Conservation (phyloP, 2,113 vertebrate genomes). For the Anser brachyrhynchus region DNA sequence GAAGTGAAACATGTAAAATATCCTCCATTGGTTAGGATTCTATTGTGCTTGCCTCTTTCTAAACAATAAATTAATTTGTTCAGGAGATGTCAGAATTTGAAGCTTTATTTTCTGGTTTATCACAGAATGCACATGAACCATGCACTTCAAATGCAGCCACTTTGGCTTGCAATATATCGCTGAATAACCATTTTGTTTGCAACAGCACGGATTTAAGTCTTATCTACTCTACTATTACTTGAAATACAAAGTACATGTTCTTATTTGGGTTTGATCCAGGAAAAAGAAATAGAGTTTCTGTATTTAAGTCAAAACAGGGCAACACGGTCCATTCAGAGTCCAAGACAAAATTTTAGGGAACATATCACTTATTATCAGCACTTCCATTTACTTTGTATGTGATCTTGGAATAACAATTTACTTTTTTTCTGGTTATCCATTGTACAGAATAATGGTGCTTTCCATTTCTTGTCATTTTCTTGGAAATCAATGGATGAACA, state of each 20-base stretch:
- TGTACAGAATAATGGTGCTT: background rate
- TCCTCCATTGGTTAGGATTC: background rate
- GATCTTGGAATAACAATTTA: background rate
- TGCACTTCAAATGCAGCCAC: background rate
- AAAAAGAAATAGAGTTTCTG: background rate
- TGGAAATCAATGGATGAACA: background rate
- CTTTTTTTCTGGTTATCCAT: background rate
- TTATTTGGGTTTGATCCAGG: background rate
- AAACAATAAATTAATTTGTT: background rate
- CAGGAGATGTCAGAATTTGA: background rate
- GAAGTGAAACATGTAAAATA: background rate
- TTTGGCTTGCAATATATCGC: background rate
- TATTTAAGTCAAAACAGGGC: background rate
- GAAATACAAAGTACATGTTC: background rate
- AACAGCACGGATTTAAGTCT: background rate
- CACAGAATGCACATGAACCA: background rate
- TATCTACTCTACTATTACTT: background rate
- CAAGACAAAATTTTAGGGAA: background rate
- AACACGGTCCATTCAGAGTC: background rate
- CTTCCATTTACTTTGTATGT: background rate
- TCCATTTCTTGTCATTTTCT: background rate
- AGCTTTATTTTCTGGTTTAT: background rate
- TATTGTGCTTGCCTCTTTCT: background rate
- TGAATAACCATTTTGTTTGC: background rate
- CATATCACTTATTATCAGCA: background rate